These are phyloP conservation scores for Nymphalis urticae DNA, from an alignment of 2,888 invertebrate genomes.

Conservation along the genomic window DNA sequence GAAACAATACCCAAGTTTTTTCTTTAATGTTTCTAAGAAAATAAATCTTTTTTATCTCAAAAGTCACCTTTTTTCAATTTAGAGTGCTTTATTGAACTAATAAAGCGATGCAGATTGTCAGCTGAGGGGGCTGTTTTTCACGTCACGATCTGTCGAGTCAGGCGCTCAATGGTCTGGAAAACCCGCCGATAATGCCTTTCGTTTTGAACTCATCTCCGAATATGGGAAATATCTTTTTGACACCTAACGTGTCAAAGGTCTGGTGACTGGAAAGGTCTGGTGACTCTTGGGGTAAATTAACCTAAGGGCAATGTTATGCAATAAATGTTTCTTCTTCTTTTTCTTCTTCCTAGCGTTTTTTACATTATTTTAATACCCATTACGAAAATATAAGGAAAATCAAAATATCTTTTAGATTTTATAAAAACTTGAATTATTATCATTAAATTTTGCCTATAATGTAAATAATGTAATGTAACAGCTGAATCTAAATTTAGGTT, in stretches of 20 bases:
- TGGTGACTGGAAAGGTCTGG: constrained; percentile 23
- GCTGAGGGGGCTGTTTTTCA: constrained; percentile 47
- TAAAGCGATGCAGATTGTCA: constrained; percentile 44
- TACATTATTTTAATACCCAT: neutral
- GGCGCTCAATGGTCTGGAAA: constrained; percentile 54
- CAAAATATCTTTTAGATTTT: neutral
- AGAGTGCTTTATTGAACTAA: constrained; percentile 41
- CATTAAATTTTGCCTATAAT: neutral
- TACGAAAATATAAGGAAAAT: neutral
- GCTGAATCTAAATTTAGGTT: too few relatives aligned
- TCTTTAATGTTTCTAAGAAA: too few relatives aligned
- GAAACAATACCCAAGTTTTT: neutral
- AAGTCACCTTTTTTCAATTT: constrained; percentile 14
- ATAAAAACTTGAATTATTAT: too few relatives aligned
- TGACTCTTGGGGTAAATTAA: constrained; percentile 27
- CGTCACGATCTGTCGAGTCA: constrained; percentile 45
- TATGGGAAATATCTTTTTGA: constrained; percentile 48
- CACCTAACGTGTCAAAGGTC: constrained; percentile 44
- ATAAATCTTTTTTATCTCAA: neutral
- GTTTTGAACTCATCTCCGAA: constrained; percentile 45
- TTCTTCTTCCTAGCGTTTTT: too few relatives aligned
- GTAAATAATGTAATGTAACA: neutral
- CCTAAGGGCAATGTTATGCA: neutral
- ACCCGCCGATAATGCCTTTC: constrained; percentile 51
- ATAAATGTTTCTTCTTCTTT: too few relatives aligned